These are phyloP conservation scores for Mimumesa dahlbomi DNA, from an alignment of 2,888 invertebrate genomes.

Conservation along the genomic window DNA sequence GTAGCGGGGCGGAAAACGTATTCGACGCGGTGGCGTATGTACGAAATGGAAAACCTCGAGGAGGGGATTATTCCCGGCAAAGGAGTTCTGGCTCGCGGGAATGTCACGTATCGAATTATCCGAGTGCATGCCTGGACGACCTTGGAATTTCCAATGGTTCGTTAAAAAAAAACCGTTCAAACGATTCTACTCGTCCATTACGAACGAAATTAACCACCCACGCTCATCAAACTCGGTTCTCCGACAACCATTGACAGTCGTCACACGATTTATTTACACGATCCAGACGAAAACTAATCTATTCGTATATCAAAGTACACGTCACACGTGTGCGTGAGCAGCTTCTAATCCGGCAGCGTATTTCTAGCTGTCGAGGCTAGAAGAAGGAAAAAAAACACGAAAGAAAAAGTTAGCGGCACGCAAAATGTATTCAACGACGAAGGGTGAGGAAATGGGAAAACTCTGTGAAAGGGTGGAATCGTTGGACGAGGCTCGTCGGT, in stretches of 20 bases:
- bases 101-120: background rate
- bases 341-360: no score
- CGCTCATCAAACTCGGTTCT: no score
- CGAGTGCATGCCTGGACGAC: background rate
- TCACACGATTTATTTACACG: no score
- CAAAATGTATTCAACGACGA: constrained; percentile 57
- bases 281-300: no score
- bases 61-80: background rate
- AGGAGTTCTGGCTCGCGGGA: background rate
- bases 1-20: constrained; percentile 4
- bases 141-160: no score
- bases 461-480: constrained; percentile 54
- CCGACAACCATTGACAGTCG: no score
- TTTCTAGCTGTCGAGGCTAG: constrained; percentile 23
- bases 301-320: no score
- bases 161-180: no score
- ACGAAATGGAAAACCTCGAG: constrained; percentile 8
- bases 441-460: constrained; percentile 64
- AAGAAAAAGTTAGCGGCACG: constrained; percentile 25
- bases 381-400: constrained; percentile 15
- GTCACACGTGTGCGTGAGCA: no score
- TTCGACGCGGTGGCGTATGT: constrained; percentile 13
- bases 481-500: constrained; percentile 21
- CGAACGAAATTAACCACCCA: no score
- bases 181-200: no score